These are phyloP conservation scores for Prunella fulvescens DNA, from an alignment of 2,113 vertebrate genomes.

Conservation along the genomic window DNA sequence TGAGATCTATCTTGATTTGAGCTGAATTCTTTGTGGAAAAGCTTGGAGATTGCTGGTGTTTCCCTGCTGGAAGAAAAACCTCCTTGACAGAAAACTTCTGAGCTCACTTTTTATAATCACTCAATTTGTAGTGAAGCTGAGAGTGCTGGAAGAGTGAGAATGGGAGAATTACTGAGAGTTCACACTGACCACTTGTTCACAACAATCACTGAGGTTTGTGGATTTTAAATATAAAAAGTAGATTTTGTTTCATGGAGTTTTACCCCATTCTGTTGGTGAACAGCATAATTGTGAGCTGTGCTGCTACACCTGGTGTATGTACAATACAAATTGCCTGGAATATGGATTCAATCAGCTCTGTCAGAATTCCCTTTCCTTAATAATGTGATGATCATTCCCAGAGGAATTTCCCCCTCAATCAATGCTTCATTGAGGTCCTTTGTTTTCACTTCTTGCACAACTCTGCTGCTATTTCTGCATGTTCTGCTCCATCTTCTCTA, in stretches of 20 bases:
- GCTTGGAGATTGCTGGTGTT: neutral
- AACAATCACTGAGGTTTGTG: neutral
- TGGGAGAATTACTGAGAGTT: neutral
- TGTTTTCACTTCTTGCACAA: neutral
- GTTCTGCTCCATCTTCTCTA: neutral
- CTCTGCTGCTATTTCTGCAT: neutral
- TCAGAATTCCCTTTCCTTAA: neutral
- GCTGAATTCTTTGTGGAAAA: neutral
- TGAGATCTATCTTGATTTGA: constrained; percentile 39
- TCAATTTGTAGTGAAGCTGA: neutral
- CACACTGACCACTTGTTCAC: neutral
- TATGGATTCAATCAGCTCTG: neutral
- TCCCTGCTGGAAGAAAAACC: neutral
- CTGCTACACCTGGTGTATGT: neutral
- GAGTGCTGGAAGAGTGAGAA: neutral
- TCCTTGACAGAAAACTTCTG: neutral
- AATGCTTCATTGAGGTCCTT: neutral
- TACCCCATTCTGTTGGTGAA: rapidly evolving
- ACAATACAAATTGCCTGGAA: rapidly evolving
- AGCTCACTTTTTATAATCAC: neutral
- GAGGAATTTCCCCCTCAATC: neutral
- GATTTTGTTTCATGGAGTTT: neutral
- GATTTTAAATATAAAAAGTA: neutral
- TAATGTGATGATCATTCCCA: neutral
- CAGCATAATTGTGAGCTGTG: rapidly evolving